Evolutionary conservation across 64 coral and sea anemone species (phyloP).

Genomic region (Montipora sp.): DNA sequence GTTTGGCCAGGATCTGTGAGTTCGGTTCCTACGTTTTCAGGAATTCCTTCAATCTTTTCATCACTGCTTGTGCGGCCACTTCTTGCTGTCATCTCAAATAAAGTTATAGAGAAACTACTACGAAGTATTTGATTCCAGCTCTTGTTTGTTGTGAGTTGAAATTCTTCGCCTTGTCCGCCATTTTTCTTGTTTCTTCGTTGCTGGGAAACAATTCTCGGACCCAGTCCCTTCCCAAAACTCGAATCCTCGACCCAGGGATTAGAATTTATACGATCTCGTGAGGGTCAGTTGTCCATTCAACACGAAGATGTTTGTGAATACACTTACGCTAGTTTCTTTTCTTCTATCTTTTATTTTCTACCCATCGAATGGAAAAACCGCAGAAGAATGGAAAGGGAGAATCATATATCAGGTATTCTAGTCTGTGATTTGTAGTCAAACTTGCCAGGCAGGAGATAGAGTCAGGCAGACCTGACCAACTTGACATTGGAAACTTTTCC

Average conservation of each 20-base stretch:
- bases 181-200: constrained; percentile 30
- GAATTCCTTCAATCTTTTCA: neutral
- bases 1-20: neutral
- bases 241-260: too few species aligned
- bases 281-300: neutral
- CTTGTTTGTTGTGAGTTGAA: neutral
- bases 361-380: constrained; percentile 22
- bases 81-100: neutral
- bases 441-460: too few species aligned
- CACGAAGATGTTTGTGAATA: neutral
- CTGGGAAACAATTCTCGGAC: constrained; percentile 12
- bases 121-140: neutral
- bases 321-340: neutral
- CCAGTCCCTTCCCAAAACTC: too few species aligned
- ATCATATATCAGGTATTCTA: constrained; percentile 32
- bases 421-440: too few species aligned
- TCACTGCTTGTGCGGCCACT: neutral
- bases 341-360: neutral
- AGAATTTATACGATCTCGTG: neutral
- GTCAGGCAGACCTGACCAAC: too few species aligned
- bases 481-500: too few species aligned
- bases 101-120: neutral
- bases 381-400: constrained; percentile 39
- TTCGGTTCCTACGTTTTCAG: neutral
- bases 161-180: constrained; percentile 23